Base-by-base conservation (phyloP, 2,888 invertebrate species). In the Oithona nana region DNA sequence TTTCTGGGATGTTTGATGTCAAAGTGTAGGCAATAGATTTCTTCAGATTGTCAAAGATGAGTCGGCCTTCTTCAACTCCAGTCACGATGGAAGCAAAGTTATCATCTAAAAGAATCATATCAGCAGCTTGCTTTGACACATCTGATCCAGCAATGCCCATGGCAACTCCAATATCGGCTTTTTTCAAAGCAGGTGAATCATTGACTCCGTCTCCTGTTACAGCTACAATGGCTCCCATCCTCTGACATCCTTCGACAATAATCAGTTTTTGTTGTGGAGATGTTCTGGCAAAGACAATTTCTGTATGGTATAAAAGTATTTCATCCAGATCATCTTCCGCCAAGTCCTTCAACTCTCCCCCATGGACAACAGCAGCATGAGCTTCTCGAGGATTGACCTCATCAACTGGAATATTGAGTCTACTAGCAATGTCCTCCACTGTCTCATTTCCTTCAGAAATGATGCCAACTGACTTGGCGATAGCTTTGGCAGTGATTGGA, bases 11-110 rank as follows among this genome's bases (percentile, higher is more conserved):
- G 79, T 95, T 95, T 68, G 90, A 92, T 68, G 94, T 93, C 65
- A 95, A 78, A 65, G 93, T 93, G 78, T 95, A 95, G 61, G 93
- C 93, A 76, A 95, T 94, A 69, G 93, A 94, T 76, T 95, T 95
- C 79, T 95, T 95, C 76, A 95, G 77, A 75, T 95, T 95, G 78
- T 95, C 94, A 78, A 94, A 95, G 77, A 95, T 94, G 69, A 95
- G 77, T 59, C 92, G 84, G 66, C 92, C 90, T 74, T 92, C 90
- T 73, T 90, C 90, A 29, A 90, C 88, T 64, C 89, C 90, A 65
- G 89, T 90, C 29, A 97, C 95, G 76, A 97, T 97, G 57, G 95
- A 95, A 31, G 95, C 94, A 75, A 97, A 97, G 78, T 97, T 97
- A 76, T 97, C 97, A 73, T 97, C 97, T 67, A 97, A 80, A 69